Conservation (phyloP, 2,888 invertebrate species). For the Amorpha juglandis region DNA sequence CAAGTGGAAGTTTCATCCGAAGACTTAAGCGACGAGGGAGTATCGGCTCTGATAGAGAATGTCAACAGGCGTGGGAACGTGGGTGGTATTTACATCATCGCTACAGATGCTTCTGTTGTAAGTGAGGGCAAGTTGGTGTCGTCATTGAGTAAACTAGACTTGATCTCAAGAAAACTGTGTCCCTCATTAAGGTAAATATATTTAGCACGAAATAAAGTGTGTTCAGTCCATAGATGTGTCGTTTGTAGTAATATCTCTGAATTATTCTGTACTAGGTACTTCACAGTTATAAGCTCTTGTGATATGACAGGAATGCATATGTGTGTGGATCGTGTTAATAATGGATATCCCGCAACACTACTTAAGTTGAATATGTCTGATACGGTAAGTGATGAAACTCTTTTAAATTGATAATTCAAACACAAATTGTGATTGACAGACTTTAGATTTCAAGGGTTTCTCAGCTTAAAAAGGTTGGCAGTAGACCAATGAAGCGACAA, state of each 20-base stretch:
- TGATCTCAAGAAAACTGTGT: conserved; percentile 44
- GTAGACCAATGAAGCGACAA: background rate
- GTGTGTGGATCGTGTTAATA: conserved; percentile 37
- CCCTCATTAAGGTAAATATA: conserved; percentile 46
- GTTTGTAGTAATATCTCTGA: background rate
- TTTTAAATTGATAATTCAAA: too few relatives aligned
- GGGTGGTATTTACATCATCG: conserved; percentile 46
- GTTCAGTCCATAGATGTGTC: background rate
- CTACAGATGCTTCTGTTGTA: conserved; percentile 27
- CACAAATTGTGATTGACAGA: too few relatives aligned
- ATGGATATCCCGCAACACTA: conserved; percentile 41
- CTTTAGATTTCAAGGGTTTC: too few relatives aligned
- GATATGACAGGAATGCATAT: conserved; percentile 36
- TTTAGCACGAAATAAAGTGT: background rate
- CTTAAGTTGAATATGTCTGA: conserved; percentile 26
- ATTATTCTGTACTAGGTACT: conserved; percentile 38
- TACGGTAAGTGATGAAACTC: background rate
- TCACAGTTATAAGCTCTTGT: conserved; percentile 37
- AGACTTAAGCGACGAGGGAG: conserved; percentile 26
- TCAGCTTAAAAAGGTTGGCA: too few relatives aligned
- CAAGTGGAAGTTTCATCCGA: conserved; percentile 36
- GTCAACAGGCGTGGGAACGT: conserved; percentile 39
- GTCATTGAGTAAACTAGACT: conserved; percentile 43
- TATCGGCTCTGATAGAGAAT: conserved; percentile 38
- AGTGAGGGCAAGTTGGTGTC: conserved; percentile 32